phyloP scores from a whole-genome alignment of 30 jellyfish, hydroid and myxozoan species.

The Aurelia sp. region DNA sequence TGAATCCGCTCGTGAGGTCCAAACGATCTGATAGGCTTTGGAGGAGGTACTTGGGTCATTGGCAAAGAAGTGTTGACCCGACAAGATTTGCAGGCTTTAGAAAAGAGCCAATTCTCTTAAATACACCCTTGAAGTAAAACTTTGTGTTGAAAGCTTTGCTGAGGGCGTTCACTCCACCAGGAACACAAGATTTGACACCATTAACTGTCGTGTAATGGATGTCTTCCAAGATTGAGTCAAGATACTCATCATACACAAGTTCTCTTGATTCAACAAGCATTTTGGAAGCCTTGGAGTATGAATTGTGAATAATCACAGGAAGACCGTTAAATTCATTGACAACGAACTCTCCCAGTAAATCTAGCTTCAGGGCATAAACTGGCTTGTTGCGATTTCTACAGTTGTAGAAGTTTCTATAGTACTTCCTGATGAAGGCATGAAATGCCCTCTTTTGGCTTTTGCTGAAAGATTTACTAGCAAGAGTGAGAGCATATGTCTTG shows the following conservation, averaged over 20 bases:
- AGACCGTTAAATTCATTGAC: neutral
- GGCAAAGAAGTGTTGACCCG: neutral
- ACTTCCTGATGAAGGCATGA: too few relatives aligned
- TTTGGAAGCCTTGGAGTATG: neutral
- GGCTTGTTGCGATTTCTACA: too few relatives aligned
- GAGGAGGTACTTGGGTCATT: conserved; percentile 4
- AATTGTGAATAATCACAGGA: conserved; percentile 9
- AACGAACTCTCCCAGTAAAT: neutral
- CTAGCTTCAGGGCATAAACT: too few relatives aligned
- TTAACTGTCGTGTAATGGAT: neutral
- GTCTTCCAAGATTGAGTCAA: neutral
- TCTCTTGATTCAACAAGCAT: neutral
- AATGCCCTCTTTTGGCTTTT: too few relatives aligned
- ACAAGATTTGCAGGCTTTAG: conserved; percentile 6
- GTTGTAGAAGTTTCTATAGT: too few relatives aligned
- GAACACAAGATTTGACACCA: neutral
- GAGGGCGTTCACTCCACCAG: conserved; percentile 20
- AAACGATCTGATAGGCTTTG: conserved; percentile 11
- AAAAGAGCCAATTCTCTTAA: neutral
- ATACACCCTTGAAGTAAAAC: conserved; percentile 3
- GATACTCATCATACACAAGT: neutral
- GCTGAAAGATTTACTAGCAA: too few relatives aligned
- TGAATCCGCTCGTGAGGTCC: conserved; percentile 17
- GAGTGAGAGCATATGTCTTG: too few relatives aligned
- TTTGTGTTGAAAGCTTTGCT: neutral